Conservation (phyloP, 2,797 vertebrate species). For the Urocyon cinereoargenteus region DNA sequence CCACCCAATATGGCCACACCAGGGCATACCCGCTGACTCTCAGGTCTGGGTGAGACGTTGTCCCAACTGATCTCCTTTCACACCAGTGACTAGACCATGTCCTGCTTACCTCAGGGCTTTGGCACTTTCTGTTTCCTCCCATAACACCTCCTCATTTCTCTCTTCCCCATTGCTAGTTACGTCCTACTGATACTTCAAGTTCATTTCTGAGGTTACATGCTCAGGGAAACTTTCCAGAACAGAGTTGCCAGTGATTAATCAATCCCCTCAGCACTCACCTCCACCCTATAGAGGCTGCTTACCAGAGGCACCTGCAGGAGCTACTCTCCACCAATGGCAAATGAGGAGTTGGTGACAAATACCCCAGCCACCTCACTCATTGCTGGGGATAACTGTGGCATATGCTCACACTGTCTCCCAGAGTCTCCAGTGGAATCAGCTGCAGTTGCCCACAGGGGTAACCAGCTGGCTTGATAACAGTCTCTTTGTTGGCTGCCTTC, state of each 20-base stretch:
- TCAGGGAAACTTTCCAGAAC: neutral
- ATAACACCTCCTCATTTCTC: neutral
- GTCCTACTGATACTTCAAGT: neutral
- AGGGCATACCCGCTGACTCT: neutral
- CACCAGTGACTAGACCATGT: too few relatives aligned
- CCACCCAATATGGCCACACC: neutral
- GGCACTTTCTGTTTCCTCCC: neutral
- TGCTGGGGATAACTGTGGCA: neutral
- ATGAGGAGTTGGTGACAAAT: neutral
- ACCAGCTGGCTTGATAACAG: neutral
- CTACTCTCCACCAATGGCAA: neutral
- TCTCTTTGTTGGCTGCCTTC: neutral
- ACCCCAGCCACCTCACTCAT: neutral
- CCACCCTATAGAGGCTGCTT: neutral
- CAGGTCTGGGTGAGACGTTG: neutral
- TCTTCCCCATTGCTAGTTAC: neutral
- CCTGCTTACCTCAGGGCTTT: too few relatives aligned
- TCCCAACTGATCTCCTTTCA: neutral
- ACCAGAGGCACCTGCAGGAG: neutral
- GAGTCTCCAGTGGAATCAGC: neutral
- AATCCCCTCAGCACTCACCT: neutral
- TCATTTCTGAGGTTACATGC: neutral
- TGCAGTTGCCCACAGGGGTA: neutral
- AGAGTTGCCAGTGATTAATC: neutral
- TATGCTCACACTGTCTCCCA: neutral